phyloP scores from a whole-genome alignment of 2,113 vertebrate genomes.

The Cyanistes caeruleus region DNA sequence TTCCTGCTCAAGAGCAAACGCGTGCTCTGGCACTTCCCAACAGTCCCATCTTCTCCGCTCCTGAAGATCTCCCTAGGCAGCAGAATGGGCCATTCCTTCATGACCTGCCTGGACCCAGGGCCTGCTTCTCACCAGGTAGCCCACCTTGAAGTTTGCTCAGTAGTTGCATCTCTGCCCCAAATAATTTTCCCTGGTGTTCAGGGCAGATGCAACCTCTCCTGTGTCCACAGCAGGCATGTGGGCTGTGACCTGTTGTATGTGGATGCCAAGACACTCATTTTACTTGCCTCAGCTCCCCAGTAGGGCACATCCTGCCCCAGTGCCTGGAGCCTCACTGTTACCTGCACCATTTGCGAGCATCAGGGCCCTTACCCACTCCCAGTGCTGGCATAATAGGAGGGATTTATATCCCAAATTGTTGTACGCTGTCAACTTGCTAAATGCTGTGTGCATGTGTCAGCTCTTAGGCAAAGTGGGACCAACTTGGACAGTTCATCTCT shows the following conservation, averaged over 20 bases:
- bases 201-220: neutral
- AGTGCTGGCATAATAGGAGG: rapidly evolving
- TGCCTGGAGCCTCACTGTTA: neutral
- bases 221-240: neutral
- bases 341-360: neutral
- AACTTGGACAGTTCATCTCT: neutral
- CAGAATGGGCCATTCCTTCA: rapidly evolving
- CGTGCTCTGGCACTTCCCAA: rapidly evolving
- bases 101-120: neutral
- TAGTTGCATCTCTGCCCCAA: neutral
- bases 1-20: neutral
- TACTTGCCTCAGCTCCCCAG: rapidly evolving
- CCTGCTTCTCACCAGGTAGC: neutral
- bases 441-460: neutral
- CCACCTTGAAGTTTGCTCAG: neutral
- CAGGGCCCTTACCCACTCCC: neutral
- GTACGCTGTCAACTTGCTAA: neutral
- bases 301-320: neutral
- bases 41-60: rapidly evolving
- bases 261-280: rapidly evolving
- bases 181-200: neutral
- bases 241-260: rapidly evolving
- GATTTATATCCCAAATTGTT: neutral
- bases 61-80: rapidly evolving
- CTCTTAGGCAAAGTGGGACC: neutral